phyloP scores from a whole-genome alignment of 2,888 invertebrate genomes.

The Dioctria linearis region DNA sequence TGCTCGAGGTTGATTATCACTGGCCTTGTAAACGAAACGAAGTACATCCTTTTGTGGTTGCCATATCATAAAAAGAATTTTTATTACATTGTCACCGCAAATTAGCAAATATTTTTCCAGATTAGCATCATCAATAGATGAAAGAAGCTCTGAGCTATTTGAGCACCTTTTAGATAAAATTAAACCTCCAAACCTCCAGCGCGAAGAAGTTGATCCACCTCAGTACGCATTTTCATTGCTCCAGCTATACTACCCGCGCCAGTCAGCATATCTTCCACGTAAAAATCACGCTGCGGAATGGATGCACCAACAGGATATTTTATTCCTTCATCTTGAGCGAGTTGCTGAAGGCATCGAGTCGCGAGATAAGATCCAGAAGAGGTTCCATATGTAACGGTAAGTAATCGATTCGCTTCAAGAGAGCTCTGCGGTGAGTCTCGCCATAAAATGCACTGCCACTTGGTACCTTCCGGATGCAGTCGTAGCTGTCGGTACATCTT shows the following conservation, averaged over 20 bases:
- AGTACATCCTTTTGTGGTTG: too few relatives aligned
- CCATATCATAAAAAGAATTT: too few relatives aligned
- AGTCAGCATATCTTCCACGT: constrained; percentile 58
- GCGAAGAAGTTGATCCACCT: background rate
- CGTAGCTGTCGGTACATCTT: constrained; percentile 60
- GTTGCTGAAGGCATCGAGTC: constrained; percentile 54
- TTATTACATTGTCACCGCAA: too few relatives aligned
- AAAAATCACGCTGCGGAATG: constrained; percentile 50
- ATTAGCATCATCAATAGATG: background rate
- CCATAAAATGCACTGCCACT: constrained; percentile 58
- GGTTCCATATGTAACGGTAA: constrained; percentile 58
- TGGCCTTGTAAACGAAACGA: too few relatives aligned
- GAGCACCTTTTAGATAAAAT: background rate
- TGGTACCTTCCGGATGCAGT: constrained; percentile 48
- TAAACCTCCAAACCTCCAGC: background rate
- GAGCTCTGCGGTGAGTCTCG: background rate
- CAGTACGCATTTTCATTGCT: constrained; percentile 2
- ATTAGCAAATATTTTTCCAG: background rate
- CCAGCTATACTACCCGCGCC: constrained; percentile 54
- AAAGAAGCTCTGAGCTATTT: background rate
- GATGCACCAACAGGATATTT: constrained; percentile 51
- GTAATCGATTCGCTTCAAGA: constrained; percentile 53
- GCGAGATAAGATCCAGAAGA: constrained; percentile 58
- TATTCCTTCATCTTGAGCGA: constrained; percentile 48
- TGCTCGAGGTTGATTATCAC: too few relatives aligned